phyloP scores from a whole-genome alignment of 2,888 invertebrate genomes.

The Empis livida region DNA sequence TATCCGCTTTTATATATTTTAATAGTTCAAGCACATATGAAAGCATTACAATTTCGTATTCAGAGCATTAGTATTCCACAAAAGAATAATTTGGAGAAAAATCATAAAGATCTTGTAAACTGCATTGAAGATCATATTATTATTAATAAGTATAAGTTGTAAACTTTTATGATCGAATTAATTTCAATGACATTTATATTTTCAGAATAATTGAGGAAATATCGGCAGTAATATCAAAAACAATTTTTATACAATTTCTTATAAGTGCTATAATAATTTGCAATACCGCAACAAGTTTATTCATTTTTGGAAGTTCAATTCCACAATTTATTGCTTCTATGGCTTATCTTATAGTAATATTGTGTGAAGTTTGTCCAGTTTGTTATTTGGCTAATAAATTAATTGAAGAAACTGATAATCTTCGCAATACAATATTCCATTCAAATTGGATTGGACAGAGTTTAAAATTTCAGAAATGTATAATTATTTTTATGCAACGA shows the following conservation, averaged over 20 bases:
- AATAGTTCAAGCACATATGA: neutral
- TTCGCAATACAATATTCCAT: conserved; percentile 3
- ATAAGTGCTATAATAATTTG: conserved; percentile 15
- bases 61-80: neutral
- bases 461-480: neutral
- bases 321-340: conserved; percentile 11
- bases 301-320: conserved; percentile 15
- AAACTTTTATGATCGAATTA: too few species aligned
- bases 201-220: too few species aligned
- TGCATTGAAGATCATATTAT: conserved; percentile 1
- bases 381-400: conserved; percentile 17
- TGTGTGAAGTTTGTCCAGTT: conserved; percentile 16
- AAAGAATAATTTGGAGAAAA: neutral
- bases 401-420: conserved; percentile 13
- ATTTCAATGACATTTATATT: too few species aligned
- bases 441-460: conserved; percentile 1
- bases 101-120: neutral
- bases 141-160: neutral
- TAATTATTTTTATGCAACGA: neutral
- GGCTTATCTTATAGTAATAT: conserved; percentile 13
- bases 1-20: neutral
- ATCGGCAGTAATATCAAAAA: conserved; percentile 16
- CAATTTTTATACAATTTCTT: conserved; percentile 17
- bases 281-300: conserved; percentile 17
- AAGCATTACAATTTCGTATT: neutral